These are phyloP conservation scores for Orestias chungarensis DNA, from an alignment of 2,797 vertebrate genomes.

Conservation along the genomic window DNA sequence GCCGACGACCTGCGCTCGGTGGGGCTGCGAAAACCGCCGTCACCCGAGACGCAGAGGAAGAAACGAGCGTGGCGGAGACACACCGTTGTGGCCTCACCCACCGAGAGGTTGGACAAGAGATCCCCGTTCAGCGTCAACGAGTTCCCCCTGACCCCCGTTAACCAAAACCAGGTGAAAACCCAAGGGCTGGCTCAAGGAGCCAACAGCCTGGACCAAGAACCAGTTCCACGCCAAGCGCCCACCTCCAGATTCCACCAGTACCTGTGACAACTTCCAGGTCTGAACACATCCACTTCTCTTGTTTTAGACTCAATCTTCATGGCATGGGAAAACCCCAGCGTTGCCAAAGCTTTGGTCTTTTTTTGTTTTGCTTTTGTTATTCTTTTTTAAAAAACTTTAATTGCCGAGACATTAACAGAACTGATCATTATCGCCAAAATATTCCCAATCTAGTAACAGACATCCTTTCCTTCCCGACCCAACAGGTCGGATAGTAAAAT, in stretches of 20 bases:
- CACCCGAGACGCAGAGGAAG: conserved; percentile 89
- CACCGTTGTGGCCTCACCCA: conserved; percentile 91
- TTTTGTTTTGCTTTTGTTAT: conserved; percentile 13
- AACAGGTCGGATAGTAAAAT: conserved; percentile 6
- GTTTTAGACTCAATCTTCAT: conserved; percentile 61
- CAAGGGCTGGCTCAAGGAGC: conserved; percentile 41
- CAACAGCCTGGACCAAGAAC: conserved; percentile 45
- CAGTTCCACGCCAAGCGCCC: conserved; percentile 55
- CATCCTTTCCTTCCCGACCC: conserved; percentile 28
- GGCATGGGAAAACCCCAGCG: conserved; percentile 55
- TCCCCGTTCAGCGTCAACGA: conserved; percentile 47
- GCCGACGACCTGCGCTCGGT: conserved; percentile 87
- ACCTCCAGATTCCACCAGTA: conserved; percentile 83
- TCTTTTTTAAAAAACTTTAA: conserved; percentile 4
- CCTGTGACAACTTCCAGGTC: conserved; percentile 64
- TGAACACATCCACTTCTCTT: conserved; percentile 27
- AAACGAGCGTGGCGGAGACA: conserved; percentile 92
- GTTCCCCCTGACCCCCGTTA: conserved; percentile 37
- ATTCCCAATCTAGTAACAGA: conserved; percentile 28
- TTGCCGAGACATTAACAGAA: conserved; percentile 50
- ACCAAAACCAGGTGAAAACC: conserved; percentile 63
- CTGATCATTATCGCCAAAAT: conserved; percentile 58
- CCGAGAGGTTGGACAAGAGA: conserved; percentile 60
- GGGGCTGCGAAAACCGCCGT: conserved; percentile 85
- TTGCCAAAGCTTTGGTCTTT: conserved; percentile 76